phyloP scores from a whole-genome alignment of 1,140 invertebrate genomes.

The Chrysoperla carnea region DNA sequence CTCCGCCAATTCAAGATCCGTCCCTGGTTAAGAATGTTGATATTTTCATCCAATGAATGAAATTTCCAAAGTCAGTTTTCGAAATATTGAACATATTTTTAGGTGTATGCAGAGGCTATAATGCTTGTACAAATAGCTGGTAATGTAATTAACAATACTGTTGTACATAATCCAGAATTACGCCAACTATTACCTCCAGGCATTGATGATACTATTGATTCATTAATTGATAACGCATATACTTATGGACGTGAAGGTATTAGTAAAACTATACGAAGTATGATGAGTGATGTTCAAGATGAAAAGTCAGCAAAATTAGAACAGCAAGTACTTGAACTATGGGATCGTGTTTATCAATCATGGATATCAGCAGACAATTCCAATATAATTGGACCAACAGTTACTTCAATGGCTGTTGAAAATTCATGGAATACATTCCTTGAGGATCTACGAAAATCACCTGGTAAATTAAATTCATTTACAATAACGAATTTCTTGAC shows the following conservation, averaged over 20 bases:
- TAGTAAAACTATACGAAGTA: slow-evolving; percentile 54
- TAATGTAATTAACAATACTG: slow-evolving; percentile 77
- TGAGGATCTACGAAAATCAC: slow-evolving; percentile 50
- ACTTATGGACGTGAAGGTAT: slow-evolving; percentile 75
- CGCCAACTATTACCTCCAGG: slow-evolving; percentile 50
- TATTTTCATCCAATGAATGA: too few relatives aligned
- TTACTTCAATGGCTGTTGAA: slow-evolving; percentile 43
- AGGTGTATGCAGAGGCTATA: slow-evolving; percentile 91
- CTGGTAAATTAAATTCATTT: slow-evolving; percentile 25
- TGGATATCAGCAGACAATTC: slow-evolving; percentile 56
- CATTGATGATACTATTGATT: slow-evolving; percentile 67
- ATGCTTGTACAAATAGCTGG: slow-evolving; percentile 77
- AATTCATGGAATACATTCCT: slow-evolving; percentile 54
- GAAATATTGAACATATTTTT: slow-evolving; percentile 14
- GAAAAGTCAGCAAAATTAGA: slow-evolving; percentile 73
- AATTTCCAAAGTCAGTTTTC: background rate
- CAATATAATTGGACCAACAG: slow-evolving; percentile 42
- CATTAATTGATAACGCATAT: slow-evolving; percentile 81
- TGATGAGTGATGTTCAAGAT: slow-evolving; percentile 65
- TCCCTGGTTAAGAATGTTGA: too few relatives aligned
- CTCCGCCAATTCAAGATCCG: too few relatives aligned
- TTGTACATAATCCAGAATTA: slow-evolving; percentile 75
- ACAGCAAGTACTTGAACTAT: slow-evolving; percentile 78
- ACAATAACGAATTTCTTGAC: background rate
- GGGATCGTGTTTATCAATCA: slow-evolving; percentile 83